Percentiles rank a stretch among this genome's conserved stretches.
These are phyloP conservation scores for Beaufortia kweichowensis DNA, from an alignment of 2,113 vertebrate genomes.

Conservation along the genomic window DNA sequence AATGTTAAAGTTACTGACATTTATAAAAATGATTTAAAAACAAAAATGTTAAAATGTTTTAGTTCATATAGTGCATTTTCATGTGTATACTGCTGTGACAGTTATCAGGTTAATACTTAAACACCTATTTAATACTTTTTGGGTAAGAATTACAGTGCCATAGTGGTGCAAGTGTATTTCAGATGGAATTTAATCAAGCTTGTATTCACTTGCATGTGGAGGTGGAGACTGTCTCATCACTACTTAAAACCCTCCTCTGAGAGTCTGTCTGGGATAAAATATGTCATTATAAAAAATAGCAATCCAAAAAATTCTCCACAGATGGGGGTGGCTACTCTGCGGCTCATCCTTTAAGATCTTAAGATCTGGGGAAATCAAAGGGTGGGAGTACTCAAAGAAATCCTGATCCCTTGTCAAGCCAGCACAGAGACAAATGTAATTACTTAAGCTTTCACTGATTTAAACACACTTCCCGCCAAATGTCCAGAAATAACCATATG, in stretches of 20 bases:
- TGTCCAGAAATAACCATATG: constrained; percentile 45
- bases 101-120: too few relatives aligned
- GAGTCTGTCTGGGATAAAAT: constrained; percentile 30
- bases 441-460: constrained; percentile 39
- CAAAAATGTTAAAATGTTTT: too few relatives aligned
- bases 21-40: too few relatives aligned
- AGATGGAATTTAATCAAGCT: not conserved
- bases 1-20: too few relatives aligned
- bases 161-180: not conserved
- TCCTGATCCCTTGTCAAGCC: constrained; percentile 31
- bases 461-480: constrained; percentile 22
- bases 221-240: constrained; percentile 19
- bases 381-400: constrained; percentile 15
- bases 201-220: not conserved
- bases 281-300: constrained; percentile 17
- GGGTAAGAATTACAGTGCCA: too few relatives aligned
- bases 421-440: constrained; percentile 42
- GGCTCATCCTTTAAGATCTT: constrained; percentile 33
- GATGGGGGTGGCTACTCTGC: constrained; percentile 16
- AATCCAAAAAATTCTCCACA: constrained; percentile 21
- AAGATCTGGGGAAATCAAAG: not conserved
- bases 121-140: too few relatives aligned
- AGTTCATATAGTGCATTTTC: too few relatives aligned
- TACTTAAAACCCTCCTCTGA: constrained; percentile 7
- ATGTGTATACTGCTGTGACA: too few relatives aligned